Conservation (phyloP, 2,797 vertebrate genomes). For the Melanotaenia nigrans region DNA sequence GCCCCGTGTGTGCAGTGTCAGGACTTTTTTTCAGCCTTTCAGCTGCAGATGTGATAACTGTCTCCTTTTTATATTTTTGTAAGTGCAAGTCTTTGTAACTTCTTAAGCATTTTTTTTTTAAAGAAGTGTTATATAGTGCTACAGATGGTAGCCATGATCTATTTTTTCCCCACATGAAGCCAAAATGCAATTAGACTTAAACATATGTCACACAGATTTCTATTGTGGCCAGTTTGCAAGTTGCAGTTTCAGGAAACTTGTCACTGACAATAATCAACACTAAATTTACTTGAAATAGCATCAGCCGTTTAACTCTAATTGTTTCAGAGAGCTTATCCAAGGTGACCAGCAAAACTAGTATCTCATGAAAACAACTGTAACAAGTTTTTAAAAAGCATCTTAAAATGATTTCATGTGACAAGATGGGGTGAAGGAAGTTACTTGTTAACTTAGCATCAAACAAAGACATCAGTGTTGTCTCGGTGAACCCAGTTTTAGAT, state of each 20-base stretch:
- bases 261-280: neutral
- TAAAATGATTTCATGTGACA: conserved; percentile 23
- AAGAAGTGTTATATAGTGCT: neutral
- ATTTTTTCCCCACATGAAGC: neutral
- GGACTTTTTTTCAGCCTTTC: neutral
- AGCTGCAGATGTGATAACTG: neutral
- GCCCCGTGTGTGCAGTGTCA: neutral
- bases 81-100: neutral
- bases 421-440: conserved; percentile 23
- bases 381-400: conserved; percentile 19
- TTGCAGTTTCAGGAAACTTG: neutral
- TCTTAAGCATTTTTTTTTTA: neutral
- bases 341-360: neutral
- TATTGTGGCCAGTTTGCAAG: neutral
- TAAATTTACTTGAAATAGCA: neutral
- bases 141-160: neutral
- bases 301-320: neutral
- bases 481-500: neutral
- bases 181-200: neutral
- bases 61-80: neutral
- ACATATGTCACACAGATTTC: conserved; percentile 3
- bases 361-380: neutral
- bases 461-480: conserved; percentile 19
- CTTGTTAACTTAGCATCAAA: conserved; percentile 38
- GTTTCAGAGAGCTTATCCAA: neutral